Evolutionary conservation across 2,797 vertebrate species (phyloP).

Genomic region (Catostomus latipinnis): DNA sequence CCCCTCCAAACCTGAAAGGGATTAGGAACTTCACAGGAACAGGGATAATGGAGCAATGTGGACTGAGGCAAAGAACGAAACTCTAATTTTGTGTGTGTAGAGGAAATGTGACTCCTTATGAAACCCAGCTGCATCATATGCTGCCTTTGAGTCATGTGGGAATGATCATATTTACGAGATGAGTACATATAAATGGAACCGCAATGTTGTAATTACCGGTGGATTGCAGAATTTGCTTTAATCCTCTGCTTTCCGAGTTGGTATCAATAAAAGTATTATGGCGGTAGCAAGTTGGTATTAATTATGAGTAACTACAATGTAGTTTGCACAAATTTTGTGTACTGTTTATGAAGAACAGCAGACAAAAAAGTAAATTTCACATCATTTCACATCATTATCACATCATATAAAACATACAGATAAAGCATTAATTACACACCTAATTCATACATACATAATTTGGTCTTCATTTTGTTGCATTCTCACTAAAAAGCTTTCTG

Average conservation of each 20-base stretch:
- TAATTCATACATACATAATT: no score
- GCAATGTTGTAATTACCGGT: no score
- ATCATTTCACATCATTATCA: no score
- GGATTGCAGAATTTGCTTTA: background rate
- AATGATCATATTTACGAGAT: background rate
- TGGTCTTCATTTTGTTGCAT: no score
- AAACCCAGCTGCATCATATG: background rate
- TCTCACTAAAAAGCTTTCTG: no score
- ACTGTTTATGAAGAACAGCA: background rate
- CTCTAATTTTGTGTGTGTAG: background rate
- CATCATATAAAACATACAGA: no score
- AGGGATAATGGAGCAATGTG: background rate
- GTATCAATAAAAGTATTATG: background rate
- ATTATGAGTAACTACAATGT: background rate
- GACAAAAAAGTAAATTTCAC: no score
- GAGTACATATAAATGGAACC: no score
- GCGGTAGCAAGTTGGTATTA: background rate
- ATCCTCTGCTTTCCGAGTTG: background rate
- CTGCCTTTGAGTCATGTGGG: background rate
- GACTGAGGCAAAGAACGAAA: slow-evolving; percentile 1
- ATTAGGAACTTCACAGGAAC: slow-evolving; percentile 30
- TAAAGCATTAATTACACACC: no score
- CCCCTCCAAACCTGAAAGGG: slow-evolving; percentile 15
- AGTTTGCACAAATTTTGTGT: background rate
- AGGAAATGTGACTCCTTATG: background rate